Evolutionary conservation across 30 jellyfish, hydroid and myxozoan genomes (phyloP), one percentile per base, ranked within the genome.

Genomic region (Rhopilema esculentum): DNA sequence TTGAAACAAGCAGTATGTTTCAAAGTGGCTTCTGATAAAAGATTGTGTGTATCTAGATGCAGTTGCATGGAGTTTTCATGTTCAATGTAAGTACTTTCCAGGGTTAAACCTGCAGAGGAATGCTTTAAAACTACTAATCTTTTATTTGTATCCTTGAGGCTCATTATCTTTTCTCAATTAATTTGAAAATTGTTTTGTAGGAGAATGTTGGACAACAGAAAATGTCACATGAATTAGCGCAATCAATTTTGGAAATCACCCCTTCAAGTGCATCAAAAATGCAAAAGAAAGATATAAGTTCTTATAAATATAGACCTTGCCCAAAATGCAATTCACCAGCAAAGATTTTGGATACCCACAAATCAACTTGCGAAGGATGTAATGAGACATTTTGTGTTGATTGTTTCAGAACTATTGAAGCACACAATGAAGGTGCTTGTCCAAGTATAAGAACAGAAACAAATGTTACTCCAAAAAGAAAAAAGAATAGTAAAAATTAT

Each of bases 261-360:
- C 93, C 93, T 21, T 75, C 73, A 23, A 84, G 77, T 66, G 66
- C 80, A 51, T 29, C 93, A 73, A 84, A 84, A 64, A 30, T 84
- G 21, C 27, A 33, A 62, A 84, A 33, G 28, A 33, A 27, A 20
- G 79, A 62, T 27, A 24, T 28, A 8, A 77, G 7, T 49, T 19
- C n/a, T 9, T 6, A 1, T 26, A 64, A 62, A 79, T 84, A 25
- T 40, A 51, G 93, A 16, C 93, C 87, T 15, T 84, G 93, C 33
- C 93, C 93, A 0, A 84, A 72, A 16, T 84, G 93, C 75, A 71
- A 49, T 50, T 84, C 93, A 28, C 93, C 87, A 9, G 93, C 93
- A 17, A 84, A 29, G 32, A 62, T 84, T 25, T 53, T 70, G 33
- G 79, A 72, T n/a, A 53, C 53, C 19, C 30, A 71, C 27, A 25